These are phyloP conservation scores for Artemia franciscana DNA, from an alignment of 1,140 invertebrate species.

Conservation along the genomic window DNA sequence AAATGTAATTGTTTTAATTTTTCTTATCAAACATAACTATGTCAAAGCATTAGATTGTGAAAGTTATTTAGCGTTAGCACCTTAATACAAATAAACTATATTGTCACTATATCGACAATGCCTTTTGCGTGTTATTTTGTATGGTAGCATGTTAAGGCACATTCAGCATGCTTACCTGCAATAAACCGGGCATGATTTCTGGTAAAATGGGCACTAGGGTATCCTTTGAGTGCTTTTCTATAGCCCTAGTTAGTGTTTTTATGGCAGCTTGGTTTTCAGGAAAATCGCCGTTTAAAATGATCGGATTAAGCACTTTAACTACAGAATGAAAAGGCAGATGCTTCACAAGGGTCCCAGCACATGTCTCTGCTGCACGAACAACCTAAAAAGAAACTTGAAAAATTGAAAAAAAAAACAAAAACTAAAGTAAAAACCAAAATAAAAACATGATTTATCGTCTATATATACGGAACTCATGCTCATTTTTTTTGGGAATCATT, in stretches of 20 bases:
- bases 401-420: too few species aligned
- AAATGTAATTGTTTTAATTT: too few species aligned
- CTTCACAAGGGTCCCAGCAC: constrained; percentile 41
- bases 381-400: constrained; percentile 23
- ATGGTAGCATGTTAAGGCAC: too few species aligned
- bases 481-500: too few species aligned
- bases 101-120: too few species aligned
- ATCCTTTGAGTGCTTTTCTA: constrained; percentile 38
- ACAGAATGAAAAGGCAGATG: constrained; percentile 41
- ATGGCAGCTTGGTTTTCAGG: constrained; percentile 72
- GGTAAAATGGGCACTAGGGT: constrained; percentile 44
- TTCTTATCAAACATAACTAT: too few species aligned
- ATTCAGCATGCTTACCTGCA: constrained; percentile 48
- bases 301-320: constrained; percentile 41
- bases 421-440: too few species aligned
- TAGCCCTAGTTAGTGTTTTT: constrained; percentile 70
- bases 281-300: constrained; percentile 60
- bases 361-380: constrained; percentile 32
- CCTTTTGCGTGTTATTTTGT: too few species aligned
- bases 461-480: too few species aligned
- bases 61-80: too few species aligned
- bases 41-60: too few species aligned
- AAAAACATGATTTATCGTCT: neutral
- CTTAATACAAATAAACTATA: too few species aligned
- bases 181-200: constrained; percentile 62